These are phyloP conservation scores for Sphenodon punctatus DNA, from an alignment of 2,797 vertebrate genomes.

Conservation along the genomic window DNA sequence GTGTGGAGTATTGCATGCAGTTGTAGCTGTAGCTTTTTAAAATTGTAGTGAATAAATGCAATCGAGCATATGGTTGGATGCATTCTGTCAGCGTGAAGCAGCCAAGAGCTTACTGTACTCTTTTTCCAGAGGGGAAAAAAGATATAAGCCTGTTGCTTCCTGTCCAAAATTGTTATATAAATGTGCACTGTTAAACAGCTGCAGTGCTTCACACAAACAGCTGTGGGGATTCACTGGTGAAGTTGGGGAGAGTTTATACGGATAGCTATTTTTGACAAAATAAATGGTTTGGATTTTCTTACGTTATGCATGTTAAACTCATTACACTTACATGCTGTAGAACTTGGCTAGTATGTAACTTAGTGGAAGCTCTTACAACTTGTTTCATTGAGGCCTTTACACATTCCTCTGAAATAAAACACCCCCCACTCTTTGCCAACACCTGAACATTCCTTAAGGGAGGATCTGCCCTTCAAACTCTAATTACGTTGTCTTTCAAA, in stretches of 20 bases:
- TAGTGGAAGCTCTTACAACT: not conserved
- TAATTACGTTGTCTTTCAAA: not conserved
- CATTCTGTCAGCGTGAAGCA: slow-evolving; percentile 61
- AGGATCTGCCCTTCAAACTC: not conserved
- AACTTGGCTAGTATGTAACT: no score
- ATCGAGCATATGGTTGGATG: slow-evolving; percentile 57
- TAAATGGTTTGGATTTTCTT: no score
- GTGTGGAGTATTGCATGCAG: slow-evolving; percentile 36
- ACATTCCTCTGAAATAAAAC: slow-evolving; percentile 18
- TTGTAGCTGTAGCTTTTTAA: slow-evolving; percentile 51
- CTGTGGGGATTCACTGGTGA: not conserved
- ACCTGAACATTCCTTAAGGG: not conserved
- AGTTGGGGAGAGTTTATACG: not conserved
- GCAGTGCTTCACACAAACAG: not conserved
- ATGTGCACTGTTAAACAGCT: not conserved
- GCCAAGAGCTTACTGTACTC: slow-evolving; percentile 49
- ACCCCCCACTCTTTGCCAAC: not conserved
- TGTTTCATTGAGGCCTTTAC: not conserved
- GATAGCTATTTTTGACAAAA: no score
- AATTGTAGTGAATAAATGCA: slow-evolving; percentile 59
- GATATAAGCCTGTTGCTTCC: not conserved
- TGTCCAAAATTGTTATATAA: not conserved
- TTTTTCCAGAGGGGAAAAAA: not conserved
- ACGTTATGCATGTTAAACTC: no score
- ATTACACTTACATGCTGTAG: no score